Evolutionary conservation across 2,888 invertebrate genomes (phyloP), one percentile per base, ranked within the genome.

Genomic region (Pedicia rivosa): DNA sequence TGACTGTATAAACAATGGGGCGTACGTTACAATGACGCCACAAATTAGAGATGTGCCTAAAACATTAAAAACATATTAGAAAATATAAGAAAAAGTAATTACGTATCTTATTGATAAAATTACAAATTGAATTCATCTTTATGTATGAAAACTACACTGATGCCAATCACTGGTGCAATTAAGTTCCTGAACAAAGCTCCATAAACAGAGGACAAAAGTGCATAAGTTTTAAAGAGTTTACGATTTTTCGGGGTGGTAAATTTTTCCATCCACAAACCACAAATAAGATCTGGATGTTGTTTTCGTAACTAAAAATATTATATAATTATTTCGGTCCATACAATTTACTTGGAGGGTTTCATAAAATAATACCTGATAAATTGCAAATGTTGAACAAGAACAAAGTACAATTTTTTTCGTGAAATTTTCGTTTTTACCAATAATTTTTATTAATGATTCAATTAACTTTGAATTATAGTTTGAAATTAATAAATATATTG

Each of bases 61-160:
- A 34, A 29, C 29, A 44, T 48, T 9, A 31, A 39, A 19, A 33
- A 13, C 34, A 16, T 27, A 16, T 38, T 29, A 20, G 13, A 12
- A 12, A 10, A 27, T n/a, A 8, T 6, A 39, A 35, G 4, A 13
- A 24, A 5, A 24, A 4, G n/a, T 3, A 24, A 24, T 5, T 24
- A 24, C 24, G 3, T 3, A 8, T 8, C 10, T 5, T n/a, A n/a
- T n/a, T n/a, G n/a, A n/a, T n/a, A n/a, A n/a, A n/a, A n/a, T 54
- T 50, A 60, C 59, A 55, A 46, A 44, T 61, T 62, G 38, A 57
- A 60, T 45, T 61, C 61, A 27, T 62, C 60, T 46, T 62, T 62
- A 44, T 51, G 56, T 5, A 62, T 52, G 40, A 62, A 59, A 2
- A 60, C 59, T 5, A 61, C 48, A 44, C 57, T 57, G 22, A 60